phyloP scores from a whole-genome alignment of 1,140 invertebrate genomes.

The Eumaeus atala region DNA sequence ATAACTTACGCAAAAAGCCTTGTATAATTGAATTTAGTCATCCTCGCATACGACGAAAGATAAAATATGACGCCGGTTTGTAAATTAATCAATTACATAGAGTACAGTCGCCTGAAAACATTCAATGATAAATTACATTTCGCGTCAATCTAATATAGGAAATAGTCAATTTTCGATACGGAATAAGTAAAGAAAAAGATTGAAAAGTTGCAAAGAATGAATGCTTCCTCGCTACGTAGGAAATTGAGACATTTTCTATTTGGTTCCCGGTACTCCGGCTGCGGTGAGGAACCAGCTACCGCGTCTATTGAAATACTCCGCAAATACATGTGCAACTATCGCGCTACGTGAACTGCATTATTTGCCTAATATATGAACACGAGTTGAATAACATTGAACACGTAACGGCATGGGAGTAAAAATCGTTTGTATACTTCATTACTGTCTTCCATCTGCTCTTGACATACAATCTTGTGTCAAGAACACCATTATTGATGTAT shows the following conservation, averaged over 20 bases:
- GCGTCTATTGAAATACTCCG: conserved; percentile 22
- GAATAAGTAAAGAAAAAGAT: conserved; percentile 36
- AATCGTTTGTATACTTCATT: not conserved
- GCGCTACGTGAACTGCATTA: conserved; percentile 15
- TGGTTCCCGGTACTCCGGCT: conserved; percentile 50
- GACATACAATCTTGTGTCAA: no score
- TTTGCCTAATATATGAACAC: not conserved
- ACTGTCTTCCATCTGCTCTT: no score
- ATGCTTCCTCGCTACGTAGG: conserved; percentile 21
- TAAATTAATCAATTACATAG: not conserved
- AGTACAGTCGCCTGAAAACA: not conserved
- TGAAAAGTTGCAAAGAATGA: conserved; percentile 32
- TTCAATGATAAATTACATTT: conserved; percentile 9
- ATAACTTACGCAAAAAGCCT: no score
- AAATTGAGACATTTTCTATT: conserved; percentile 65
- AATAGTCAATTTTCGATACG: conserved; percentile 35
- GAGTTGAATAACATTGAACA: not conserved
- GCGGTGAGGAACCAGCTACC: conserved; percentile 31
- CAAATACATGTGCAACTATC: conserved; percentile 19
- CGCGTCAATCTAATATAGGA: conserved; percentile 17
- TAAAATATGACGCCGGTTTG: not conserved
- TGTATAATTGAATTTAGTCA: not conserved
- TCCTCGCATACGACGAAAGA: not conserved
- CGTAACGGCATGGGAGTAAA: not conserved
- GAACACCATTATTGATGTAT: no score